Conservation (phyloP, 1,140 invertebrate species). For the Melanaphis sacchari region DNA sequence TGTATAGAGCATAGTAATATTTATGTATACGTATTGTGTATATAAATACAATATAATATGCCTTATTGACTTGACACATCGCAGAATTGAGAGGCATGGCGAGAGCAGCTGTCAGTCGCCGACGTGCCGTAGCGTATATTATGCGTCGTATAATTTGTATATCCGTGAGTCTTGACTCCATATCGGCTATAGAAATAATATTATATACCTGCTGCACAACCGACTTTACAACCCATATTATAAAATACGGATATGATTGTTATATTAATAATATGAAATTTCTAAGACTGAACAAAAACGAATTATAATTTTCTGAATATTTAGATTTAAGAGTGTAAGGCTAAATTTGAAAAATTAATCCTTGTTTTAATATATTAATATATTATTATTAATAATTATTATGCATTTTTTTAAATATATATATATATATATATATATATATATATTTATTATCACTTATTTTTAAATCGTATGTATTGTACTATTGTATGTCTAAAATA, state of each 20-base stretch:
- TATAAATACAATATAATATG: background rate
- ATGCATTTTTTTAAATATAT: no score
- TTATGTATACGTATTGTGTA: background rate
- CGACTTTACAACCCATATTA: background rate
- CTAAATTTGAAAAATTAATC: no score
- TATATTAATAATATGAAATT: no score
- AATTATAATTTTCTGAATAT: no score
- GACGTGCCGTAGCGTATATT: background rate
- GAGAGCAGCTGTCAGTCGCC: conserved; percentile 43
- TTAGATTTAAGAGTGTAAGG: no score
- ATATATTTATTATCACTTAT: no score
- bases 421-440: no score
- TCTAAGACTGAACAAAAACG: no score
- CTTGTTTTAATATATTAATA: no score
- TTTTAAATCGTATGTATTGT: no score
- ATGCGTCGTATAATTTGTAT: background rate
- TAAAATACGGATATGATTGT: background rate
- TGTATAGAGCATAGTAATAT: background rate
- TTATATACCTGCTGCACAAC: background rate
- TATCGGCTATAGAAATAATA: background rate
- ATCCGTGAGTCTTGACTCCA: background rate
- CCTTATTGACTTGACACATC: conserved; percentile 38
- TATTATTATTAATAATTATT: no score
- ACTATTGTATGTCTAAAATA: no score
- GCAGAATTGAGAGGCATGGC: background rate